Evolutionary conservation across 2,113 vertebrate species (phyloP), one percentile per base, ranked within the genome.

Genomic region (Pedetes capensis): DNA sequence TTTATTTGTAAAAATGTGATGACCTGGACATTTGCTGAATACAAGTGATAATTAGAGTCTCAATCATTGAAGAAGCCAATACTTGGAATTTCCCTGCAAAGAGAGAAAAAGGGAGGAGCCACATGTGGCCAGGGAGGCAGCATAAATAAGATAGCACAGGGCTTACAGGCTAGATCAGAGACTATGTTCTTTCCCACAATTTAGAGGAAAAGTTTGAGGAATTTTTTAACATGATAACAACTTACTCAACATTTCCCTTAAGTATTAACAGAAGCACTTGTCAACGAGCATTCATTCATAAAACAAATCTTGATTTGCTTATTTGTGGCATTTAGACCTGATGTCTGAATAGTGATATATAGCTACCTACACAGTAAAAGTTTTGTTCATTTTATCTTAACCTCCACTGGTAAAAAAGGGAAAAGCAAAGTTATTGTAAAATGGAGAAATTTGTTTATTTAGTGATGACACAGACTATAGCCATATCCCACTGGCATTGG

Each of bases 121-220:
- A 74, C 0, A 2, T 55, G 32, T 27, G 12, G 9, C 12, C 9
- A 7, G 11, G 39, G 64, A 39, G 13, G 22, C 23, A 2, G 39
- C 34, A 8, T 64, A 51, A 27, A 25, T 55, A 55, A 27, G n/a
- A 25, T 63, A 20, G 51, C 53, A 64, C 4, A 9, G 66, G 72
- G 1, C 18, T 23, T 37, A 17, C 9, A 12, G 18, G 6, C 0
- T 34, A 49, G 7, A 20, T 57, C 20, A n/a, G 17, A 17, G 27
- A 16, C 11, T 74, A 66, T 75, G 22, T 27, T 59, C 34, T 81
- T 68, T 82, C 72, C 1, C 11, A 8, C 34, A 81, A 3, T 6
- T 59, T 66, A 57, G 13, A 66, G 20, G 5, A 47, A 74, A 80
- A 68, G 25, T 72, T 22, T 27, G 44, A 64, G 42, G 1, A 29